phyloP scores from a whole-genome alignment of 92 coral and sea anemone species.

The Heteractis magnifica region DNA sequence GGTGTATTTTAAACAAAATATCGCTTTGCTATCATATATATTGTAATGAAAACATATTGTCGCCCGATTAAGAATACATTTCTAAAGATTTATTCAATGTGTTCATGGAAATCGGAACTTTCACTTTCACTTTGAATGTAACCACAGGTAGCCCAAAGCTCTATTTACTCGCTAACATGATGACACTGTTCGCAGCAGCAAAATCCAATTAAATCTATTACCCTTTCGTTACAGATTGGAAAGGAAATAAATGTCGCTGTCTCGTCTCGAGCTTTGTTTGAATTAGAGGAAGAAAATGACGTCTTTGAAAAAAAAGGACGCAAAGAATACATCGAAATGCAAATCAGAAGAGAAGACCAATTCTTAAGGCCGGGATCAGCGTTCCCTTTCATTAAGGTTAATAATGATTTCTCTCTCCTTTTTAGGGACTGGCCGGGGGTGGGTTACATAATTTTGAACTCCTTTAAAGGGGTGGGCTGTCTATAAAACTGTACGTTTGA shows the following conservation, averaged over 20 bases:
- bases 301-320: constrained; percentile 42
- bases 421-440: too few species aligned
- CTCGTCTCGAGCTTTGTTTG: constrained; percentile 65
- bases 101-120: background rate
- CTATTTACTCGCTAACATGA: too few species aligned
- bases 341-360: constrained; percentile 44
- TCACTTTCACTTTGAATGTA: background rate
- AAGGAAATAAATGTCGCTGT: constrained; percentile 57
- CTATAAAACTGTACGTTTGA: too few species aligned
- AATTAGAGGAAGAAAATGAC: constrained; percentile 62
- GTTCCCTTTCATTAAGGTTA: constrained; percentile 64
- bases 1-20: too few species aligned
- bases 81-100: background rate
- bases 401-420: background rate
- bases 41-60: too few species aligned
- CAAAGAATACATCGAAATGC: constrained; percentile 54
- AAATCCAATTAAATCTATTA: background rate
- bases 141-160: too few species aligned
- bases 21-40: too few species aligned
- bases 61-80: background rate
- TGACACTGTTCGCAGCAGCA: too few species aligned
- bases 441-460: too few species aligned
- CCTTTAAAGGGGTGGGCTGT: too few species aligned
- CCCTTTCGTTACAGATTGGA: background rate
- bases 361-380: constrained; percentile 61